Evolutionary conservation across 2,797 vertebrate species (phyloP).

Genomic region (Anguilla megastoma): DNA sequence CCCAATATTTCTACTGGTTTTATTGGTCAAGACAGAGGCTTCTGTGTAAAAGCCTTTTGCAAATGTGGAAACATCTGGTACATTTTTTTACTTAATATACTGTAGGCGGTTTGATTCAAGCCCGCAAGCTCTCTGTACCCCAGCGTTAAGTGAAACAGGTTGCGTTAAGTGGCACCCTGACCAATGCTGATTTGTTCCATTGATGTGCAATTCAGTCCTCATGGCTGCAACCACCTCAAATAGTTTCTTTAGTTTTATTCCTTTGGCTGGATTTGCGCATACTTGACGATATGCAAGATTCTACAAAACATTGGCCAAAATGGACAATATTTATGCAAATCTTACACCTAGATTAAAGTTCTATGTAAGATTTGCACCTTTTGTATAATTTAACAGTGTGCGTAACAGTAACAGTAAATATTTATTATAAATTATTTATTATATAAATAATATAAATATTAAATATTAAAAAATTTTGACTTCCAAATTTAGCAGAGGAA

Average conservation of each 20-base stretch:
- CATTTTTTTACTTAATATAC: background rate
- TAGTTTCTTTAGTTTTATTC: background rate
- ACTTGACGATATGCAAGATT: background rate
- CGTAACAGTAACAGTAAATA: too few species aligned
- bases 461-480: too few species aligned
- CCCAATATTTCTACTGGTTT: too few species aligned
- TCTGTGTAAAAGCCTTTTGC: too few species aligned
- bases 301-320: background rate
- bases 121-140: background rate
- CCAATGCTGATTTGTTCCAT: background rate
- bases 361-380: background rate
- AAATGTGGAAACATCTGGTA: too few species aligned
- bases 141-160: background rate
- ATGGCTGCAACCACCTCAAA: background rate
- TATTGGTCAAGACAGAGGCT: background rate
- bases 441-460: too few species aligned
- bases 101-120: background rate
- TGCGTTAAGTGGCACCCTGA: background rate
- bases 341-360: background rate
- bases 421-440: too few species aligned
- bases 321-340: background rate
- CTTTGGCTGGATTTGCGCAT: background rate
- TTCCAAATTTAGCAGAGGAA: constrained; percentile 9
- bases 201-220: background rate
- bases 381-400: background rate